Evolutionary conservation across 2,113 vertebrate species (phyloP).

Genomic region (Chaetorhynchus papuensis): DNA sequence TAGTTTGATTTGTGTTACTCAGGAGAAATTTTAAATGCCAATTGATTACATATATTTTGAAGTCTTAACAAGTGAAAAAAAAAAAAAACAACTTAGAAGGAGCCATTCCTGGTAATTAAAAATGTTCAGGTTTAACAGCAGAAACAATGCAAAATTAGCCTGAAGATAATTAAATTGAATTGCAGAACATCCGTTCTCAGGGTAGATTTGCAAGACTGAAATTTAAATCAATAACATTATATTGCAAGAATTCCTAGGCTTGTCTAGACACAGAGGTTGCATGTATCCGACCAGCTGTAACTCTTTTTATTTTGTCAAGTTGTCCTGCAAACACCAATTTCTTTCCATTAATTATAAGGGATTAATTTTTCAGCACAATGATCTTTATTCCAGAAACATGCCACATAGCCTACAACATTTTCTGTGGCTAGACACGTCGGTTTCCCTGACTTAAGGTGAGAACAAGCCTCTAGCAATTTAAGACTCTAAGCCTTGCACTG

Average conservation of each 20-base stretch:
- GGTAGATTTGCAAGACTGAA: not conserved
- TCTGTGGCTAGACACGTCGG: not conserved
- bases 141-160: not conserved
- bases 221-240: not conserved
- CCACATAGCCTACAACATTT: rapidly evolving
- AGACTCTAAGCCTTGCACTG: not conserved
- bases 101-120: not conserved
- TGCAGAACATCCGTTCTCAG: not conserved
- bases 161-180: constrained; percentile 4
- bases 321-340: not conserved
- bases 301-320: not conserved
- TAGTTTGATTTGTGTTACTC: not conserved
- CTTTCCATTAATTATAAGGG: not conserved
- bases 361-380: not conserved
- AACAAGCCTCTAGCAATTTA: not conserved
- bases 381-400: not conserved
- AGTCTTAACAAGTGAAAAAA: not conserved
- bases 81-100: not conserved
- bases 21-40: not conserved
- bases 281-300: not conserved
- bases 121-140: not conserved
- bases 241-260: not conserved
- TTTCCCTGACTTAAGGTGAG: not conserved
- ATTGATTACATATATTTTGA: not conserved
- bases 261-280: not conserved